phyloP scores from a whole-genome alignment of 2,113 vertebrate species.

The Ophthalmolycus amberensis region DNA sequence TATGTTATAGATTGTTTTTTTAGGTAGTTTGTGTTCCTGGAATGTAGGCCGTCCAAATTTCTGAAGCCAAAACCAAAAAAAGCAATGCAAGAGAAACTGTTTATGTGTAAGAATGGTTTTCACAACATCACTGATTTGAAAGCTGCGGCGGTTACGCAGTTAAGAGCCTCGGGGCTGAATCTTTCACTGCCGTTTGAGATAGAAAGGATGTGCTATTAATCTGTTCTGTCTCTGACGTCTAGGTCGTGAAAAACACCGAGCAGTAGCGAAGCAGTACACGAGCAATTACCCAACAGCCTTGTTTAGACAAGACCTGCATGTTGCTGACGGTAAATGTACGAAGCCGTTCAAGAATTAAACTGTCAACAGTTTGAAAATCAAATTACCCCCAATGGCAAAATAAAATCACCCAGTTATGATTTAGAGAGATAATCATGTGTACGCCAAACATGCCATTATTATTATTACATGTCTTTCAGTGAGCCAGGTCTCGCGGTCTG shows the following conservation, averaged over 20 bases:
- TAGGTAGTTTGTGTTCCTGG: background rate
- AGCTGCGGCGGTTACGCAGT: slow-evolving; percentile 24
- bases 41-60: background rate
- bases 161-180: slow-evolving; percentile 45
- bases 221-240: slow-evolving; percentile 43
- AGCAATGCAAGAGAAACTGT: background rate
- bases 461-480: slow-evolving; percentile 15
- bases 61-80: background rate
- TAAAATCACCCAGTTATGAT: slow-evolving; percentile 20
- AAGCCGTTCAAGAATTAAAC: slow-evolving; percentile 57
- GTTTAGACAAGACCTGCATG: slow-evolving; percentile 63
- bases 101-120: slow-evolving; percentile 30
- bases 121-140: slow-evolving; percentile 46
- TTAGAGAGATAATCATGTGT: slow-evolving; percentile 36
- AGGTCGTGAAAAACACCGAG: slow-evolving; percentile 45
- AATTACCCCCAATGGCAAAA: slow-evolving; percentile 33
- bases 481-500: slow-evolving; percentile 6
- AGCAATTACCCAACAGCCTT: slow-evolving; percentile 58
- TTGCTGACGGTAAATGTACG: slow-evolving; percentile 50
- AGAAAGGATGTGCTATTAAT: slow-evolving; percentile 58
- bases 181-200: slow-evolving; percentile 54
- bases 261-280: slow-evolving; percentile 38
- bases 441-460: slow-evolving; percentile 7
- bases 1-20: background rate
- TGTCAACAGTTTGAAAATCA: slow-evolving; percentile 58